Conservation (phyloP, 92 coral and sea anemone genomes). For the Pocillopora meandrina region DNA sequence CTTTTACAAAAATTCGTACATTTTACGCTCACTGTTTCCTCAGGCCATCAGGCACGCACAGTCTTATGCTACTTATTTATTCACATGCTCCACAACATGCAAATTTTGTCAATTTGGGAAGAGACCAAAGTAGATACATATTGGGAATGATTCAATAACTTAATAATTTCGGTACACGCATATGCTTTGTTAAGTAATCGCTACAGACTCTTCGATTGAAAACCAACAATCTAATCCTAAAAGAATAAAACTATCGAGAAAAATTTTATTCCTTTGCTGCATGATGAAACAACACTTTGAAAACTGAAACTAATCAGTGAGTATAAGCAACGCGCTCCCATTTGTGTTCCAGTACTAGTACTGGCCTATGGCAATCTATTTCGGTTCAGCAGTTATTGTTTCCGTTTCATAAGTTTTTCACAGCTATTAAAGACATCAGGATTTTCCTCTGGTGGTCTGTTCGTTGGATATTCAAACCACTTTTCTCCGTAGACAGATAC, state of each 20-base stretch:
- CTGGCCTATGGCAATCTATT: too few species aligned
- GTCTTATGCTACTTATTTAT: not conserved
- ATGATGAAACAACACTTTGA: not conserved
- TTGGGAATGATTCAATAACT: not conserved
- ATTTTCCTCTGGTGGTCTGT: conserved; percentile 27
- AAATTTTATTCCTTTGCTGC: not conserved
- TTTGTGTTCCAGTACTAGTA: too few species aligned
- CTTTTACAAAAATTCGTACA: too few species aligned
- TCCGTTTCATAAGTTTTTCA: conserved; percentile 37
- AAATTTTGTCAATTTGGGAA: not conserved
- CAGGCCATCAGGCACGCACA: not conserved
- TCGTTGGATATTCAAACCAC: conserved; percentile 58
- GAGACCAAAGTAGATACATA: not conserved
- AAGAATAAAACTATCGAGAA: not conserved
- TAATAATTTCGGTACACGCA: not conserved
- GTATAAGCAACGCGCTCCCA: too few species aligned
- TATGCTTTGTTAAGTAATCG: not conserved
- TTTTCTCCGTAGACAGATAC: conserved; percentile 42
- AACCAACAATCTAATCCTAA: not conserved
- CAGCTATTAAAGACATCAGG: conserved; percentile 71
- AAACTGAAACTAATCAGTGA: not conserved
- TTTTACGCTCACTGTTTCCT: not conserved
- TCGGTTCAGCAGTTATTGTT: not conserved
- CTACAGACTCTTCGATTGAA: too few species aligned
- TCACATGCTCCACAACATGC: not conserved